Base-by-base conservation (phyloP, 2,888 invertebrate genomes). In the Tanytarsus gracilentus region DNA sequence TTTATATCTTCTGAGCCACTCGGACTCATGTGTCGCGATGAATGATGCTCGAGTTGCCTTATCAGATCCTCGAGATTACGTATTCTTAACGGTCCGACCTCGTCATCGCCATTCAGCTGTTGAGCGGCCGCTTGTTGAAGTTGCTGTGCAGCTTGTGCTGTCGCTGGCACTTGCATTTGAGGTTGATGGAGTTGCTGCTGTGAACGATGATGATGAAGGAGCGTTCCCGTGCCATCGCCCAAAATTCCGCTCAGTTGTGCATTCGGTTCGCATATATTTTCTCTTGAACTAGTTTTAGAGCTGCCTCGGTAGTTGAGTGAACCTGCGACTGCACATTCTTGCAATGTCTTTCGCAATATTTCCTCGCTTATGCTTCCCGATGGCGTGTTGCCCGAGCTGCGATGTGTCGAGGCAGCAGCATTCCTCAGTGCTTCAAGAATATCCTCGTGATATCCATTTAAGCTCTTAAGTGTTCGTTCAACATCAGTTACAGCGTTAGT, bases 401-500 rank as follows among this genome's bases (percentile, higher is more conserved):
- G 80, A 69, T 86, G 87, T 1, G 76, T 78, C 40, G 76, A 77
- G 21, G 89, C 89, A 23, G 89, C 89, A 9, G 92, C 92, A 65
- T 83, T 87, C 66, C 90, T 83, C 67, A 94, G 74, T n/a, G 91
- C 92, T 72, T 90, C 90, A 66, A 94, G 79, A 67, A 94, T 88
- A 70, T 91, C 89, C 69, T 92, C 93, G 73, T 93, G 93, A 75
- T 94, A 94, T 40, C 92, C 93, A 71, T 92, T 91, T 44, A 93
- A 78, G 63, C 86, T 88, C 78, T 88, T 88, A n/a, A 91, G 78
- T 52, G 88, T 91, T 66, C 90, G 80, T 69, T 92, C 90, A 72
- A 89, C 86, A 66, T 88, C 88, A 1, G 85, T 83, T 63, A 85
- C 84, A 16, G 83, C 78, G 1, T 78, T 79, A 18, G 75, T 76